Conservation (phyloP, 2,797 vertebrate genomes). For the Lindbergichthys nudifrons region DNA sequence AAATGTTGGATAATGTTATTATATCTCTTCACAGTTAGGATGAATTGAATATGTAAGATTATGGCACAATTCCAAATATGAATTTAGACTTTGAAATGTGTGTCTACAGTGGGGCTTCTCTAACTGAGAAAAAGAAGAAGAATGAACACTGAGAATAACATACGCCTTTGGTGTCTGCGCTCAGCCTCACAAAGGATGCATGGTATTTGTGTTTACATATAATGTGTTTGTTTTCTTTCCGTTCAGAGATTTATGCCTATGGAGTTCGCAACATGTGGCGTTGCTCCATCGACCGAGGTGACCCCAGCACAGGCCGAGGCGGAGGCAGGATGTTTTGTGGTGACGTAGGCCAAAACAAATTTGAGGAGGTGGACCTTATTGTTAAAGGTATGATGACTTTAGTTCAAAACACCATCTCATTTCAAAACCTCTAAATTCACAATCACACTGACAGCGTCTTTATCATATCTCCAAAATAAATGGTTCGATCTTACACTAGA, state of each 20-base stretch:
- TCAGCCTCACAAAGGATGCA: background rate
- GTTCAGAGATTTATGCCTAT: slow-evolving; percentile 86
- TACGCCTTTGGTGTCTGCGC: slow-evolving; percentile 2
- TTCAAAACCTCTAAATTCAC: background rate
- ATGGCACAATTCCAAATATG: background rate
- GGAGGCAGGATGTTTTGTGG: slow-evolving; percentile 87
- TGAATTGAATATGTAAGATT: background rate
- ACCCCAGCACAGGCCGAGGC: slow-evolving; percentile 75
- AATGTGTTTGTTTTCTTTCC: slow-evolving; percentile 3
- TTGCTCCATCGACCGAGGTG: slow-evolving; percentile 88
- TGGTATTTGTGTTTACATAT: background rate
- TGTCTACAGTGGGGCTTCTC: background rate
- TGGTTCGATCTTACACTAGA: background rate
- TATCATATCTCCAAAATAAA: background rate
- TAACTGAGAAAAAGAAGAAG: no score
- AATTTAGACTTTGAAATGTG: background rate
- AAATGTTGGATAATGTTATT: slow-evolving; percentile 1
- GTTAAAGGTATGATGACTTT: slow-evolving; percentile 71
- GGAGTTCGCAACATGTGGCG: slow-evolving; percentile 91
- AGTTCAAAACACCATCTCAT: background rate
- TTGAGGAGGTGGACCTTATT: slow-evolving; percentile 88
- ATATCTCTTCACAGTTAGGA: background rate
- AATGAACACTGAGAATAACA: background rate
- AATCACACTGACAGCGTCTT: background rate
- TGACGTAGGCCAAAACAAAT: slow-evolving; percentile 90